Evolutionary conservation across 2,888 invertebrate species (phyloP).

Genomic region (Mayetiola destructor): DNA sequence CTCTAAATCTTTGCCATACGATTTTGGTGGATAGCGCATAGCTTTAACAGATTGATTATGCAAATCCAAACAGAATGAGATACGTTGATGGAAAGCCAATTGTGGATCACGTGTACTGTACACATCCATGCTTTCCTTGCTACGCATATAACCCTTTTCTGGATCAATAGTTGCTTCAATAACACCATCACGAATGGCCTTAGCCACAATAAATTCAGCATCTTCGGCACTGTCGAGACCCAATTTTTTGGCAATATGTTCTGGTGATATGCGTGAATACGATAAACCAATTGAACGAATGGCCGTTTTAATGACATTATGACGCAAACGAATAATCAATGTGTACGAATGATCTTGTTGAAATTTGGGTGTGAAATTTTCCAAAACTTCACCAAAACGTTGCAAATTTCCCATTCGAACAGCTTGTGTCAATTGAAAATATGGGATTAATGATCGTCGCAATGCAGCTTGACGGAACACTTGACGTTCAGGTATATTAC

Average conservation of each 20-base stretch:
- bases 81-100: conserved; percentile 90
- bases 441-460: conserved; percentile 79
- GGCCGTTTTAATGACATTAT: conserved; percentile 98
- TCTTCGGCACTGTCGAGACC: conserved; percentile 91
- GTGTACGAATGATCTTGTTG: conserved; percentile 91
- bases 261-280: conserved; percentile 89
- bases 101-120: conserved; percentile 95
- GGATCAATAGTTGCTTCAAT: conserved; percentile 96
- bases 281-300: conserved; percentile 90
- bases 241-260: conserved; percentile 87
- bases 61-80: conserved; percentile 91
- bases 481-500: conserved; percentile 94
- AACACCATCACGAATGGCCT: conserved; percentile 94
- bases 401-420: conserved; percentile 90
- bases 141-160: conserved; percentile 90
- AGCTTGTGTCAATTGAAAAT: conserved; percentile 94
- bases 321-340: conserved; percentile 83
- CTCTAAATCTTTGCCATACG: conserved; percentile 95
- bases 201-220: conserved; percentile 97
- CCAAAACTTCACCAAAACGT: conserved; percentile 83
- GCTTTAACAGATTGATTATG: conserved; percentile 99
- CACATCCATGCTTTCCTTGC: conserved; percentile 91
- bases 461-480: conserved; percentile 86
- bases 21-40: conserved; percentile 97
- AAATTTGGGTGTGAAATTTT: conserved; percentile 82